Evolutionary conservation across 2,113 vertebrate genomes (phyloP).

Genomic region (Pristiophorus japonicus): DNA sequence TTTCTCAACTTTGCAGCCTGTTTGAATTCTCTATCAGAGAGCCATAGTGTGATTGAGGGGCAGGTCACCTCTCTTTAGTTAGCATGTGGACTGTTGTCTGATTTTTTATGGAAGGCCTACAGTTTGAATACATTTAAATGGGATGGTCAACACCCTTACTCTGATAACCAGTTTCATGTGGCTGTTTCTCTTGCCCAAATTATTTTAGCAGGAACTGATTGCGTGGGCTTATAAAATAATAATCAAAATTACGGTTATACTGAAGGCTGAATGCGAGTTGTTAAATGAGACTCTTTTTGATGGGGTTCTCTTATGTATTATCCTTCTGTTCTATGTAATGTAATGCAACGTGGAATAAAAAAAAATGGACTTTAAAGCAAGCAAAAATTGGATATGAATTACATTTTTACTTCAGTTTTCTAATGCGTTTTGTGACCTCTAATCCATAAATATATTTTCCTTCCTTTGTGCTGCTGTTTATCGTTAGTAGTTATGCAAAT

Average conservation of each 20-base stretch:
- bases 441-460: neutral
- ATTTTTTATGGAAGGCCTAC: no score
- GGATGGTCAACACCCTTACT: neutral
- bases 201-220: neutral
- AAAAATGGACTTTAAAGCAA: neutral
- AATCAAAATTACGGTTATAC: neutral
- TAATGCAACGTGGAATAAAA: neutral
- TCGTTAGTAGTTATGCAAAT: neutral
- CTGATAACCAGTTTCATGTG: neutral
- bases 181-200: neutral
- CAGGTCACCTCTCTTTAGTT: neutral
- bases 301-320: neutral
- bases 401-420: neutral
- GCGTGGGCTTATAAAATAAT: neutral
- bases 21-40: no score
- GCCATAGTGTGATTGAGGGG: neutral
- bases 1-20: no score
- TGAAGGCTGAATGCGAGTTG: neutral
- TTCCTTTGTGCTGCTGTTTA: neutral
- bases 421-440: neutral
- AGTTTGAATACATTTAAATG: neutral
- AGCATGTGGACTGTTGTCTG: neutral
- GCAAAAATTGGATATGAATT: neutral
- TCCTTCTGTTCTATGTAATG: neutral
- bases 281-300: neutral